Conservation (phyloP, 2,797 vertebrate species). For the Pipistrellus nathusii region DNA sequence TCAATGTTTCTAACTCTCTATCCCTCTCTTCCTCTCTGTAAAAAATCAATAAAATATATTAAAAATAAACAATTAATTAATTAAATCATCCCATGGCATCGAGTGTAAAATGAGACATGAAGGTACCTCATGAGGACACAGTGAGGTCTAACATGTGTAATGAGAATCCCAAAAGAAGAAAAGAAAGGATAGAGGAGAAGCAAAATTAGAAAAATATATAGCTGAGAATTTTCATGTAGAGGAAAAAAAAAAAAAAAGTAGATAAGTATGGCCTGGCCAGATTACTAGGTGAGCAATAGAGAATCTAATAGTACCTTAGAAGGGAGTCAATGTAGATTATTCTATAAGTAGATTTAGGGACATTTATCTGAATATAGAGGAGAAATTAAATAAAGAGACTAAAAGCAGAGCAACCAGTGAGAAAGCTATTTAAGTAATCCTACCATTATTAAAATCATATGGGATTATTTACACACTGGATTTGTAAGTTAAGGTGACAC, state of each 20-base stretch:
- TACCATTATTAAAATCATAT: background rate
- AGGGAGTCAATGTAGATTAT: background rate
- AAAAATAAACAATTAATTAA: too few relatives aligned
- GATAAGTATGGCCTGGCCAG: background rate
- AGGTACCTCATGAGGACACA: too few relatives aligned
- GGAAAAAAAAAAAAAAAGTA: background rate
- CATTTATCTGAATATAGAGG: background rate
- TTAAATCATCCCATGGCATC: background rate
- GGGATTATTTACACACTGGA: background rate
- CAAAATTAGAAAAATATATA: too few relatives aligned
- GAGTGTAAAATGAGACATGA: too few relatives aligned
- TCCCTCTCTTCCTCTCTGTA: too few relatives aligned
- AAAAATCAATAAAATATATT: too few relatives aligned
- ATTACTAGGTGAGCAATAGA: background rate
- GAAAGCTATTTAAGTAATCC: background rate
- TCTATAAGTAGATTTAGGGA: background rate
- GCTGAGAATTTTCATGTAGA: background rate
- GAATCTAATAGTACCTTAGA: background rate
- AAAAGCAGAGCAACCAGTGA: background rate
- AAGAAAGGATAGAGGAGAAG: too few relatives aligned
- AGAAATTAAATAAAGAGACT: background rate
- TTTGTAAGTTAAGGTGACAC: background rate
- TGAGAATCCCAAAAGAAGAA: too few relatives aligned
- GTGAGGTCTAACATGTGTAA: too few relatives aligned
- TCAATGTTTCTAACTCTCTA: too few relatives aligned